Evolutionary conservation across 2,113 vertebrate genomes (phyloP).

Genomic region (Hippocampus guttulatus): DNA sequence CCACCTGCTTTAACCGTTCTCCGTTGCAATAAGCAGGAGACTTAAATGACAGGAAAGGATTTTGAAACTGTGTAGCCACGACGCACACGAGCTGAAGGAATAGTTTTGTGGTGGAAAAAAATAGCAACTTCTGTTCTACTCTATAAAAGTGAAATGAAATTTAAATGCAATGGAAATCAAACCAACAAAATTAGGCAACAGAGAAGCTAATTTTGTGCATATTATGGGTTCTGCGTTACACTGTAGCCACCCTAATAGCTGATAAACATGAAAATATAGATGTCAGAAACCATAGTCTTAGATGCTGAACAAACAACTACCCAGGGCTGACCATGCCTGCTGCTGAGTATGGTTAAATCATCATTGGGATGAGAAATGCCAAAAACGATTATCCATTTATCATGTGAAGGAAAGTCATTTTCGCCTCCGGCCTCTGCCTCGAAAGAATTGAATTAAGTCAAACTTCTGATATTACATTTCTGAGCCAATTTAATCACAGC

Average conservation of each 20-base stretch:
- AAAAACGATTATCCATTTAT: conserved; percentile 68
- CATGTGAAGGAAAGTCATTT: conserved; percentile 55
- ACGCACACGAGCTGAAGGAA: no score
- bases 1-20: no score
- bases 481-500: conserved; percentile 56
- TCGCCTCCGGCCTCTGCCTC: conserved; percentile 47
- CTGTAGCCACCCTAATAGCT: conserved; percentile 23
- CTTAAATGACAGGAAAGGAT: no score
- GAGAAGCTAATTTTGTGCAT: conserved; percentile 16
- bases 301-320: conserved; percentile 27
- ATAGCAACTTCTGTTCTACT: neutral
- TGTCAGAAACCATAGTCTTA: conserved; percentile 22
- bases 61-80: no score
- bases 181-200: conserved; percentile 20
- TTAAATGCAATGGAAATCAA: conserved; percentile 27
- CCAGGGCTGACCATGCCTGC: conserved; percentile 18
- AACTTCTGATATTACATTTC: conserved; percentile 68
- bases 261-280: conserved; percentile 26
- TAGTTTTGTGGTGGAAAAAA: no score
- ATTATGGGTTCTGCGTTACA: conserved; percentile 32
- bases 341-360: conserved; percentile 36
- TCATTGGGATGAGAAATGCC: conserved; percentile 57
- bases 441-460: conserved; percentile 61
- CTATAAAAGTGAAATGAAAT: conserved; percentile 9
- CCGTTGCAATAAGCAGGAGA: no score